Conservation (phyloP, 2,113 vertebrate genomes). For the Raja brachyura region DNA sequence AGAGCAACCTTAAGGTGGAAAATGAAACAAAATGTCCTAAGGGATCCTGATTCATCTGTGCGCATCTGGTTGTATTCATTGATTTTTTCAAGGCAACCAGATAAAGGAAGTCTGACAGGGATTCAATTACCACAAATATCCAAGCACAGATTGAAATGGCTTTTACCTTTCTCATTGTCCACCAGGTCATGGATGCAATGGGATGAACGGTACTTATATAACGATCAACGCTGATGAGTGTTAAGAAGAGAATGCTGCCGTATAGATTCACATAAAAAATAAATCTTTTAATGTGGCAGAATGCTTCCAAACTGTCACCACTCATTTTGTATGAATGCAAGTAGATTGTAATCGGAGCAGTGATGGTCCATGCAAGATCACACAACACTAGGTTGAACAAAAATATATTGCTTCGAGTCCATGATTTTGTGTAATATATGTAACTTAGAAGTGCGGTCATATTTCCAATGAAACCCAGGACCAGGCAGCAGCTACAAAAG, state of each 20-base stretch:
- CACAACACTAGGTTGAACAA: constrained; percentile 66
- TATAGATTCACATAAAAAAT: constrained; percentile 67
- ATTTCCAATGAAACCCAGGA: constrained; percentile 64
- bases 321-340: constrained; percentile 49
- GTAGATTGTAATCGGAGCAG: constrained; percentile 59
- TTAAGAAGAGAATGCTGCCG: constrained; percentile 66
- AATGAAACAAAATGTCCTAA: constrained; percentile 48
- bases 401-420: constrained; percentile 58
- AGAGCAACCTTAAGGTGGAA: constrained; percentile 48
- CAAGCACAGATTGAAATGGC: constrained; percentile 53
- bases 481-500: constrained; percentile 52
- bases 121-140: constrained; percentile 50
- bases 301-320: constrained; percentile 44
- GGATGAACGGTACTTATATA: constrained; percentile 63
- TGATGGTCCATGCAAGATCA: constrained; percentile 65
- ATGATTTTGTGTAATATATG: constrained; percentile 50
- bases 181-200: constrained; percentile 62
- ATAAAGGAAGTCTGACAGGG: constrained; percentile 55
- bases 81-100: constrained; percentile 43
- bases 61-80: constrained; percentile 39
- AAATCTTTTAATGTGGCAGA: constrained; percentile 57
- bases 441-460: constrained; percentile 56
- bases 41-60: constrained; percentile 48
- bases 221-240: constrained; percentile 66
- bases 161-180: constrained; percentile 57